phyloP scores from a whole-genome alignment of 2,113 vertebrate genomes.

The Brachypteracias leptosomus region DNA sequence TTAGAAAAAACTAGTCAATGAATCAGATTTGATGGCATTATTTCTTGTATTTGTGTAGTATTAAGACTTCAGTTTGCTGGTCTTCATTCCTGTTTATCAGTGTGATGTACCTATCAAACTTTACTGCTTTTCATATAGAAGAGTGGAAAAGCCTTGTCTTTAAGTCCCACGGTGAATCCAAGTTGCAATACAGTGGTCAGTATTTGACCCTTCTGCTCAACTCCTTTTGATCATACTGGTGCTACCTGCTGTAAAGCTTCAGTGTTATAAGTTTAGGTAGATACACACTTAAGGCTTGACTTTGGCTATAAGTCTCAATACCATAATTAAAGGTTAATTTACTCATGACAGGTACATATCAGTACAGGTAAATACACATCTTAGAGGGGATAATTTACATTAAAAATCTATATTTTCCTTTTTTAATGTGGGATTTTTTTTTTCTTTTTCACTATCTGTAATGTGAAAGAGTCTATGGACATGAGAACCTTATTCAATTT shows the following conservation, averaged over 20 bases:
- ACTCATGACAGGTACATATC: not conserved
- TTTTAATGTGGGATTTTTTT: not conserved
- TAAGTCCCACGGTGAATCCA: not conserved
- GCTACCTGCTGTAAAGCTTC: not conserved
- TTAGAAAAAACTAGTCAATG: not conserved
- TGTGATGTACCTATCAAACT: not conserved
- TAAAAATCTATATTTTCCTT: not conserved
- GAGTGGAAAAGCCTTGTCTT: not conserved
- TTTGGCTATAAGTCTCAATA: not conserved
- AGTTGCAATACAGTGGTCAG: not conserved
- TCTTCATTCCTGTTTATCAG: not conserved
- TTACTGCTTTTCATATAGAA: not conserved
- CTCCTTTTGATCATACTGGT: not conserved
- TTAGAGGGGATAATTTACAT: not conserved
- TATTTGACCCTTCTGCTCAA: not conserved
- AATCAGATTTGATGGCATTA: not conserved
- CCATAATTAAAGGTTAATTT: not conserved
- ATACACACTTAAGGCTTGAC: not conserved
- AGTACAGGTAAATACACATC: not conserved
- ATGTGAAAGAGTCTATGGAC: not conserved
- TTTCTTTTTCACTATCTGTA: rapidly evolving
- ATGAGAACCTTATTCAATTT: not conserved
- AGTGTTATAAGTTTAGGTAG: not conserved
- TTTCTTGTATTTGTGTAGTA: not conserved
- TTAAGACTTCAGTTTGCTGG: not conserved